A percentile compares a stretch with the other conserved stretches of the same genome.
Conservation (phyloP, 2,888 invertebrate species). For the Odontocerum albicorne region DNA sequence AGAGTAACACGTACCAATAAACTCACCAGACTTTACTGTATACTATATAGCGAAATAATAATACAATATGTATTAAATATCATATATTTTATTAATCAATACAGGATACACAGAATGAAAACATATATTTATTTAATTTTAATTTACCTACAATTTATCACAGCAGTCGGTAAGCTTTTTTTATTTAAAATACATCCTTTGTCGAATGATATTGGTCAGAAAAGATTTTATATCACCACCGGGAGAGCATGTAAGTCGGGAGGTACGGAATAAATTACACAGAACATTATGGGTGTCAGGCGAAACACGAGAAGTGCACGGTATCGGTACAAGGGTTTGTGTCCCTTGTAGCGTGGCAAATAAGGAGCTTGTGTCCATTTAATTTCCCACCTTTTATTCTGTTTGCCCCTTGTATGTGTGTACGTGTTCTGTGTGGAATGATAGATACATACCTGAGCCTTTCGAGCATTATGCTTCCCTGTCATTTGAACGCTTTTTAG, state of each 20-base stretch:
- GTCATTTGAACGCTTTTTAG: background rate
- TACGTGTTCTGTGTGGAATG: slow-evolving; percentile 15
- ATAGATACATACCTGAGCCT: slow-evolving; percentile 26
- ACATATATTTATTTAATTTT: no score
- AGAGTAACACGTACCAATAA: no score
- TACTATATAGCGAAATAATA: no score
- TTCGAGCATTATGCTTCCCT: slow-evolving; percentile 11
- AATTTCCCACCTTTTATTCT: slow-evolving; percentile 30
- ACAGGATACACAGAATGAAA: no score
- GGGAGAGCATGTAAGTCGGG: slow-evolving; percentile 15
- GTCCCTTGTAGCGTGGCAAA: slow-evolving; percentile 27
- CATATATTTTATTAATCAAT: no score
- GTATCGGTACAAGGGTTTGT: slow-evolving; percentile 11
- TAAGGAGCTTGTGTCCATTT: slow-evolving; percentile 35
- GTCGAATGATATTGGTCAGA: no score
- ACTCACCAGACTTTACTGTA: no score
- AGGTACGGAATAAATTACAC: slow-evolving; percentile 20
- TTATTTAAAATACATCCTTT: no score
- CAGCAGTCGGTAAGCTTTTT: no score
- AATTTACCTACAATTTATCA: no score
- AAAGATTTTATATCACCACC: slow-evolving; percentile 7
- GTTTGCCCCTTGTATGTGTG: no score
- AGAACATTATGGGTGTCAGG: slow-evolving; percentile 23
- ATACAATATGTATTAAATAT: no score
- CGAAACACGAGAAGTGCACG: slow-evolving; percentile 17